phyloP scores from a whole-genome alignment of 2,888 invertebrate species.

The Philereme vetulata region DNA sequence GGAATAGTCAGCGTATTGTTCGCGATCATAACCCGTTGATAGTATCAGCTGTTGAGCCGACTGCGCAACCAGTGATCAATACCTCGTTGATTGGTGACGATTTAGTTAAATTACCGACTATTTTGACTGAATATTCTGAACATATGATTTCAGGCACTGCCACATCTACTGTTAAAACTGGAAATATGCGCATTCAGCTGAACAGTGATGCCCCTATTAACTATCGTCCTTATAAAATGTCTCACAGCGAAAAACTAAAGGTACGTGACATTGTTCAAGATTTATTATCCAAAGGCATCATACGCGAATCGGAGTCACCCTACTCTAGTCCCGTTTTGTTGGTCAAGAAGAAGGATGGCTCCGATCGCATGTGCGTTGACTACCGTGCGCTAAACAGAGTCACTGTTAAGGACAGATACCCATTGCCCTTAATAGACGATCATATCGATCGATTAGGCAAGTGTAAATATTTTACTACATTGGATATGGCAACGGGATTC shows the following conservation, averaged over 20 bases:
- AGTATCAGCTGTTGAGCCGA: not conserved
- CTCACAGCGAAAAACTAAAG: slow-evolving; percentile 35
- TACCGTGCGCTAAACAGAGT: slow-evolving; percentile 35
- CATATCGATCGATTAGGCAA: slow-evolving; percentile 36
- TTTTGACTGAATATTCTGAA: slow-evolving; percentile 13
- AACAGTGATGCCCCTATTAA: slow-evolving; percentile 3
- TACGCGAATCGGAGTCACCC: slow-evolving; percentile 31
- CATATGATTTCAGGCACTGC: slow-evolving; percentile 18
- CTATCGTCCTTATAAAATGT: slow-evolving; percentile 40
- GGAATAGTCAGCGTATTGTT: slow-evolving; percentile 4
- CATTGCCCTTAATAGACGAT: slow-evolving; percentile 35
- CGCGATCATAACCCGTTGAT: not conserved
- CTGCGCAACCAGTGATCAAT: no score
- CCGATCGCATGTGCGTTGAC: slow-evolving; percentile 39
- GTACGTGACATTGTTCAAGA: slow-evolving; percentile 38
- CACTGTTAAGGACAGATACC: slow-evolving; percentile 39
- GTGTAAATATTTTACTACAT: slow-evolving; percentile 29
- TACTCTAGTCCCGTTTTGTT: slow-evolving; percentile 33
- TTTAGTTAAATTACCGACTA: not conserved
- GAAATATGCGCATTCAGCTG: slow-evolving; percentile 12
- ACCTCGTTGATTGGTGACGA: slow-evolving; percentile 13
- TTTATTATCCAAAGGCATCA: slow-evolving; percentile 35
- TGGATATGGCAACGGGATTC: no score
- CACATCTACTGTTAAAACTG: slow-evolving; percentile 17
- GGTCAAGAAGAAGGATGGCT: slow-evolving; percentile 35